phyloP scores from a whole-genome alignment of 1,140 invertebrate genomes.

The Bombus waltoni region DNA sequence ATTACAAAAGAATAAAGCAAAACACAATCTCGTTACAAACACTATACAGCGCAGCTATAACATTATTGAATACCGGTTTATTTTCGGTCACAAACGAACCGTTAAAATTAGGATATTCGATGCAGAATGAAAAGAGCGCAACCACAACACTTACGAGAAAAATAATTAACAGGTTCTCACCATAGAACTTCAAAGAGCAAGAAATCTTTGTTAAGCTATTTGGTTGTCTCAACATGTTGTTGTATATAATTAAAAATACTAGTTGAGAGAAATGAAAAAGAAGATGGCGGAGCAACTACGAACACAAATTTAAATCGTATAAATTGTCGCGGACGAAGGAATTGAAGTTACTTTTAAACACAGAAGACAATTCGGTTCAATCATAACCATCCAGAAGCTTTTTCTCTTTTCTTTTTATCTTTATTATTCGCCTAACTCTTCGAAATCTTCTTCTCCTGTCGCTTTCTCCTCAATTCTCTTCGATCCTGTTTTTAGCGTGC shows the following conservation, averaged over 20 bases:
- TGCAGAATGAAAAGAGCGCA: not conserved
- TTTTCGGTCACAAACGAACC: not conserved
- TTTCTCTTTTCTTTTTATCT: not conserved
- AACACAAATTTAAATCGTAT: constrained; percentile 40
- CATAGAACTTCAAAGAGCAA: not conserved
- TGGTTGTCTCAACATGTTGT: not conserved
- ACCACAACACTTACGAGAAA: no score
- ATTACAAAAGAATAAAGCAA: not conserved
- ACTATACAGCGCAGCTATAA: not conserved
- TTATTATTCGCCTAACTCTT: not conserved
- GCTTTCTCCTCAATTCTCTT: not conserved
- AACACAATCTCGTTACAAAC: not conserved
- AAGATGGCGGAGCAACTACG: not conserved
- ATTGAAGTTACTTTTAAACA: constrained; percentile 37
- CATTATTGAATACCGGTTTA: no score
- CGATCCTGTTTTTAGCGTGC: constrained; percentile 31
- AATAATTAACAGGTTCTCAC: constrained; percentile 15
- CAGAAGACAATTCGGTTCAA: not conserved
- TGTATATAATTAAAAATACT: not conserved
- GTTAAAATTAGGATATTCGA: not conserved
- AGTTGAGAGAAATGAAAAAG: no score
- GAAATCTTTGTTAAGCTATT: constrained; percentile 33
- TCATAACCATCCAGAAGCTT: not conserved
- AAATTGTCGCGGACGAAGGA: constrained; percentile 36
- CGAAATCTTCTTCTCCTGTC: not conserved